phyloP scores from a whole-genome alignment of 2,797 vertebrate genomes.

The Danionella dracula region DNA sequence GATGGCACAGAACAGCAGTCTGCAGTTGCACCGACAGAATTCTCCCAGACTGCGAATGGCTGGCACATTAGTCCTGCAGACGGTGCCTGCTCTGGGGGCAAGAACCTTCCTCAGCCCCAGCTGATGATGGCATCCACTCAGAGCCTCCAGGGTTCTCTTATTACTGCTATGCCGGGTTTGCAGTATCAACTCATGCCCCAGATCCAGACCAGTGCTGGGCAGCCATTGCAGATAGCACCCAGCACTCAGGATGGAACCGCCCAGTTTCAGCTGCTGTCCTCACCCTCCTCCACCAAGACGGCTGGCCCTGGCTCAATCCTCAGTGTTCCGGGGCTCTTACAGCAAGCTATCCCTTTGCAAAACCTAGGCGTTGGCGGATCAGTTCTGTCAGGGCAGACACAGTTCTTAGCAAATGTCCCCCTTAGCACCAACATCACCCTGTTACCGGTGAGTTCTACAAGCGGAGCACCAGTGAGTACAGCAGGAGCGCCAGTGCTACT shows the following conservation, averaged over 20 bases:
- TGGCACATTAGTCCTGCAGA: constrained; percentile 87
- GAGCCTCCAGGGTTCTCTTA: constrained; percentile 84
- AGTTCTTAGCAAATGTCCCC: constrained; percentile 88
- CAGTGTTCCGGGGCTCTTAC: constrained; percentile 78
- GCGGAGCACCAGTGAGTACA: constrained; percentile 49
- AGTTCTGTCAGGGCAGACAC: constrained; percentile 84
- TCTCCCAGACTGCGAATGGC: constrained; percentile 82
- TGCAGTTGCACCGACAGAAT: constrained; percentile 74
- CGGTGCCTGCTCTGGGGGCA: constrained; percentile 44
- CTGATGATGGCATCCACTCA: constrained; percentile 84
- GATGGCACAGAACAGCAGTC: constrained; percentile 60
- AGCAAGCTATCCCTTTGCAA: constrained; percentile 90
- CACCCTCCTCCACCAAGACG: constrained; percentile 77
- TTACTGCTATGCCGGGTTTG: constrained; percentile 83
- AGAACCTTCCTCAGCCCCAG: constrained; percentile 57
- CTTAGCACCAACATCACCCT: constrained; percentile 94
- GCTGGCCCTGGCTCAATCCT: constrained; percentile 68
- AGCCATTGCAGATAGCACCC: constrained; percentile 86
- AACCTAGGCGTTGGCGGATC: constrained; percentile 81
- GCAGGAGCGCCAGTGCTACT: constrained; percentile 53
- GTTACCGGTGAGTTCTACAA: constrained; percentile 81
- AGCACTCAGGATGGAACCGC: constrained; percentile 66
- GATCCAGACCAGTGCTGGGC: constrained; percentile 93
- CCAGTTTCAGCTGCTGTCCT: constrained; percentile 76
- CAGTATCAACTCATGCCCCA: constrained; percentile 98